Evolutionary conservation across 2,797 vertebrate species (phyloP), one percentile per base, ranked within the genome.

Genomic region (Rhynchotus rufescens): DNA sequence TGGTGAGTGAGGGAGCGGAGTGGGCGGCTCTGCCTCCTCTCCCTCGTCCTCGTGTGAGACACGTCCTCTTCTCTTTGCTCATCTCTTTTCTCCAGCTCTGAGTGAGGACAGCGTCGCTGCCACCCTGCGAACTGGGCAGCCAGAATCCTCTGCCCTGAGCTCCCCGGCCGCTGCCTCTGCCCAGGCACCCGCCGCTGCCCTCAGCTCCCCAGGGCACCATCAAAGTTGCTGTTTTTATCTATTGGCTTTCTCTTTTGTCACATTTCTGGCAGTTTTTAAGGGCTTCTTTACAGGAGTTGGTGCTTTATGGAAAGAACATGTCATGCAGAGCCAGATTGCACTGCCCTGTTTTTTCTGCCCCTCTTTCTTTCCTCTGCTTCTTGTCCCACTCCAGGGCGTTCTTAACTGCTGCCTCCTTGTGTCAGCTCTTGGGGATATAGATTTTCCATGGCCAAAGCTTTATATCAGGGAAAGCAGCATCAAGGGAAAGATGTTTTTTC

Each of bases 371-470:
- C 26, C 7, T 6, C 62, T 75, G 52, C 64, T 91, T 60, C 57
- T 74, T 91, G 51, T 79, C 75, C 59, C 76, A 2, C 86, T 94
- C 86, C 77, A 9, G 88, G 68, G 21, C 60, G 20, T 82, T 89
- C 57, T 64, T 74, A 77, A 77, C 61, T 79, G 60, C 47, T 44
- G 26, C 40, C 2, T 4, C 76, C 95, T 90, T 95, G 60, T 89
- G 36, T 40, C 49, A 62, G 56, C 44, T 22, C 40, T 67, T 75
- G 34, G 54, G 77, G 28, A n/a, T 88, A 86, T 22, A 32, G 88
- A 90, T 94, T 92, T 93, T 94, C 84, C 4, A 3, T 94, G 69
- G 77, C 84, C 38, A 79, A 64, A 90, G 69, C 51, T 91, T 88
- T 78, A 12, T 66, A 61, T 87, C 84, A 92, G 80, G 92, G 68